Percentiles rank a stretch among this genome's conserved stretches.
These are phyloP conservation scores for Eristalis intricaria DNA, from an alignment of 2,888 invertebrate species.

Conservation along the genomic window DNA sequence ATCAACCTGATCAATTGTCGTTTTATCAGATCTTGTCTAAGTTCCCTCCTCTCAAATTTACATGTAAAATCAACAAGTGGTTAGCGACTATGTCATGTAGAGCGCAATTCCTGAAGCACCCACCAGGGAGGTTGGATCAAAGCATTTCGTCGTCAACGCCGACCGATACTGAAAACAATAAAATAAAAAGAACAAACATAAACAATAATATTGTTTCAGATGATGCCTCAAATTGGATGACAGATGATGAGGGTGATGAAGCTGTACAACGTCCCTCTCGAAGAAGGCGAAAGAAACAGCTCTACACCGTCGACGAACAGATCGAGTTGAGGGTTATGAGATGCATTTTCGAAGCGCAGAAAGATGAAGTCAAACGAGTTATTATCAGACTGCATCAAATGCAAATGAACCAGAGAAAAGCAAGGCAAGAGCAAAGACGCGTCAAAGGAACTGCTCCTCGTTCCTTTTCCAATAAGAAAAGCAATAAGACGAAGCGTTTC, in stretches of 20 bases:
- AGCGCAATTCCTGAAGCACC: conserved; percentile 55
- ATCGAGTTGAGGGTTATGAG: conserved; percentile 20
- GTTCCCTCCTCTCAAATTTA: neutral
- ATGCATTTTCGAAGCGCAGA: conserved; percentile 39
- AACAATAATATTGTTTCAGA: conserved; percentile 9
- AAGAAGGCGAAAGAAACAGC: conserved; percentile 16
- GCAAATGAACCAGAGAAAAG: conserved; percentile 25
- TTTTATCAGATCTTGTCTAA: neutral
- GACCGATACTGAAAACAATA: conserved; percentile 16
- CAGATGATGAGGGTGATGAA: conserved; percentile 28
- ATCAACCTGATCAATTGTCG: neutral
- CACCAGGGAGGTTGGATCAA: conserved; percentile 36
- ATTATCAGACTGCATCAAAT: conserved; percentile 26
- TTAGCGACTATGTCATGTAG: conserved; percentile 31
- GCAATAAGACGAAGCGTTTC: neutral
- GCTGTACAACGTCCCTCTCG: neutral
- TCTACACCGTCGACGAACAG: neutral
- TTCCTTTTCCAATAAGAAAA: neutral
- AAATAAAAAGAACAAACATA: neutral
- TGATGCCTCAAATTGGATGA: conserved; percentile 53
- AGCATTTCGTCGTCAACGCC: conserved; percentile 14
- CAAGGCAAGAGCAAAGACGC: neutral
- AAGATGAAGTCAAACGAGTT: conserved; percentile 47
- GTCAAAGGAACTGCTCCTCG: neutral
- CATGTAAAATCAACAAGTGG: neutral